Evolutionary conservation across 2,797 vertebrate genomes (phyloP).

Genomic region (Eospalax fontanierii): DNA sequence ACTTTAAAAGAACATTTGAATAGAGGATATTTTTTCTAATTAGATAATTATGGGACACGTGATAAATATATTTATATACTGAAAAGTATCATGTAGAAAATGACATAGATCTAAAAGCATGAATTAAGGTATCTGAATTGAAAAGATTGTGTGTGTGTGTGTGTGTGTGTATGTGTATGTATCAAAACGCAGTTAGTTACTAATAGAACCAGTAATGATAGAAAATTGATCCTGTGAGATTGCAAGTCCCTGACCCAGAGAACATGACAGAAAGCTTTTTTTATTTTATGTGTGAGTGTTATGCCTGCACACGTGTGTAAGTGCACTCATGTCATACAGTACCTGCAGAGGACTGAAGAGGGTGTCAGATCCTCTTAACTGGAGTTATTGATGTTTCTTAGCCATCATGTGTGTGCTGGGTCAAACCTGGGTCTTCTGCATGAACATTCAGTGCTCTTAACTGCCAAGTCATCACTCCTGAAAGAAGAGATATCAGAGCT

Average conservation of each 20-base stretch:
- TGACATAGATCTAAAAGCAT: constrained; percentile 41
- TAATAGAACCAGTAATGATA: not conserved
- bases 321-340: too few relatives aligned
- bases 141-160: not conserved
- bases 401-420: too few relatives aligned
- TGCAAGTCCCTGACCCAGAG: constrained; percentile 2
- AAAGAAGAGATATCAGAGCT: too few relatives aligned
- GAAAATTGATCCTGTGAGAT: not conserved
- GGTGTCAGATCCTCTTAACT: too few relatives aligned
- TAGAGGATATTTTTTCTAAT: constrained; percentile 25
- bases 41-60: constrained; percentile 24
- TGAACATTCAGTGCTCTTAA: too few relatives aligned
- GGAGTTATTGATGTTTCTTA: too few relatives aligned
- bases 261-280: not conserved
- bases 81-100: constrained; percentile 37
- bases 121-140: not conserved
- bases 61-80: constrained; percentile 46
- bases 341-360: too few relatives aligned
- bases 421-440: too few relatives aligned
- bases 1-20: constrained; percentile 47
- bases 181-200: constrained; percentile 17
- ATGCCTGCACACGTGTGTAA: too few relatives aligned
- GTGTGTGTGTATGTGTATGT: not conserved
- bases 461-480: too few relatives aligned
- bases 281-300: too few relatives aligned